A percentile compares a stretch with the other conserved stretches of the same genome.
Conservation (phyloP, 2,113 vertebrate genomes). For the Chaetodon auriga region DNA sequence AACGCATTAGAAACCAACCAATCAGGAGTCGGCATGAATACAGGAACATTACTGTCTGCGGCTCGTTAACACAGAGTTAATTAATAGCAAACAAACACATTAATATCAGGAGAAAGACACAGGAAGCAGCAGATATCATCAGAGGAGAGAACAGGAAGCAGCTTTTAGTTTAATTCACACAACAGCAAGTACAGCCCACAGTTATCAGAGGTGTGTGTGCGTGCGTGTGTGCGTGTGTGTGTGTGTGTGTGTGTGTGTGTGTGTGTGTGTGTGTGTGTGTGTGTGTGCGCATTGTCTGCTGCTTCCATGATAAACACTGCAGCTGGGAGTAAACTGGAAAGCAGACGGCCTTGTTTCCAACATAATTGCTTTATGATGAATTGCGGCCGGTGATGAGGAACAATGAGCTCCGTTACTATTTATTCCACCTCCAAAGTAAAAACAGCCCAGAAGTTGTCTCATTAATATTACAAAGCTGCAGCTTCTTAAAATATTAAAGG, state of each 20-base stretch:
- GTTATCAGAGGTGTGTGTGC: neutral
- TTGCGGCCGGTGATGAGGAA: constrained; percentile 53
- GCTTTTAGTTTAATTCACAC: constrained; percentile 31
- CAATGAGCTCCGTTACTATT: constrained; percentile 53
- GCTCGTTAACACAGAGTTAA: neutral
- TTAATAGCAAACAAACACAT: neutral
- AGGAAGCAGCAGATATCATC: neutral
- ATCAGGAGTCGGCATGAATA: neutral
- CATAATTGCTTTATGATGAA: constrained; percentile 66
- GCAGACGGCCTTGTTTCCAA: constrained; percentile 53
- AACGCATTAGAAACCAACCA: too few relatives aligned
- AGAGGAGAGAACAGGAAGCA: constrained; percentile 9
- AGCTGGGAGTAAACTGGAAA: constrained; percentile 55
- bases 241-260: constrained; percentile 15
- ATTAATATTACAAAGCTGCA: constrained; percentile 51
- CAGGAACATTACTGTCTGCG: neutral
- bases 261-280: constrained; percentile 17
- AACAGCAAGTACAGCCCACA: constrained; percentile 4
- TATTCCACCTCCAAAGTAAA: constrained; percentile 50
- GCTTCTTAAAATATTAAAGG: constrained; percentile 40
- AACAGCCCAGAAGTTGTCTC: constrained; percentile 37
- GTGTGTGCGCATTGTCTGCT: constrained; percentile 27
- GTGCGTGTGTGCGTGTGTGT: neutral
- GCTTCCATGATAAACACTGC: constrained; percentile 52
- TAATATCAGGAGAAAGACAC: neutral